These are phyloP conservation scores for Sphenopsis melanotis DNA, from an alignment of 2,797 vertebrate species.

Conservation along the genomic window DNA sequence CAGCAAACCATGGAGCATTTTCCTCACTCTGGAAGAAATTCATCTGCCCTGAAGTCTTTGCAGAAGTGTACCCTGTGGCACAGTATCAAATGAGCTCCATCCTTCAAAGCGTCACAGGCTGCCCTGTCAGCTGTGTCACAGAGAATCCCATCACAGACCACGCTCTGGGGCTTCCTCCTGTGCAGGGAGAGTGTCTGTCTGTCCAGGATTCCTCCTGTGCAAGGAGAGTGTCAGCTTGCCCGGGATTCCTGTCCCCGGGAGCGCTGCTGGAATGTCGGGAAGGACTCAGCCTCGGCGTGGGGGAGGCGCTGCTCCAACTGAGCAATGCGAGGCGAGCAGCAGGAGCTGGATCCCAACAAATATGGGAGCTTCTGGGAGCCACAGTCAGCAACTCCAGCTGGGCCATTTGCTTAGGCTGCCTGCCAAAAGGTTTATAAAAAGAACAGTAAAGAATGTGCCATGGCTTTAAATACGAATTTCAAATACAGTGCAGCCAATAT, in stretches of 20 bases:
- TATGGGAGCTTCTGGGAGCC: conserved; percentile 29
- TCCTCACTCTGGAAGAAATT: neutral
- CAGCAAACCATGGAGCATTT: neutral
- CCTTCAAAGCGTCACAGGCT: neutral
- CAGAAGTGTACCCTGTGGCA: neutral
- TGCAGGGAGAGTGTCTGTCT: neutral
- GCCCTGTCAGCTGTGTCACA: neutral
- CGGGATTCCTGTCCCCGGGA: neutral
- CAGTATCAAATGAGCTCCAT: neutral
- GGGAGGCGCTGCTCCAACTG: neutral
- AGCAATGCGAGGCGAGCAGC: conserved; percentile 30
- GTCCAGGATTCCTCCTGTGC: neutral
- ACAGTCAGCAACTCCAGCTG: conserved; percentile 46
- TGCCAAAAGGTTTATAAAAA: conserved; percentile 59
- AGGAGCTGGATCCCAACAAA: neutral
- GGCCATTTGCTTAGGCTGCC: conserved; percentile 57
- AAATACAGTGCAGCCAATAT: conserved; percentile 41
- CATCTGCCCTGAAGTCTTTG: neutral
- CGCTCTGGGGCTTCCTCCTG: neutral
- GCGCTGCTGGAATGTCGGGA: neutral
- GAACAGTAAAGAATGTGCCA: conserved; percentile 53
- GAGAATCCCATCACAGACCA: neutral
- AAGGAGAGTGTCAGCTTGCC: neutral
- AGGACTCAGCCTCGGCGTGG: neutral
- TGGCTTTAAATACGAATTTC: conserved; percentile 41